phyloP scores from a whole-genome alignment of 2,797 vertebrate species.

The Sus cebifrons region DNA sequence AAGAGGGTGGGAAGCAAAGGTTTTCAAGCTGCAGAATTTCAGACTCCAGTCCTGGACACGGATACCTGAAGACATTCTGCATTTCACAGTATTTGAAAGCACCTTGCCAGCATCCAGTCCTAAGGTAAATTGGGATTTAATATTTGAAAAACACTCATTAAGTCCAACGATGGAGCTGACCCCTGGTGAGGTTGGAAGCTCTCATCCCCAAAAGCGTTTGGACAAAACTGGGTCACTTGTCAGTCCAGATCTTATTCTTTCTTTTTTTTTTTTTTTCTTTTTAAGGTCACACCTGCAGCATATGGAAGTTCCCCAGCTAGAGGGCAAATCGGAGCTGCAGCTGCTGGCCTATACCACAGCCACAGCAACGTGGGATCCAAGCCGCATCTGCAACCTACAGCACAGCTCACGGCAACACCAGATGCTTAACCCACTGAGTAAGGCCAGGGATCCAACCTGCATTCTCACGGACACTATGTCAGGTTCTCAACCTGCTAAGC shows the following conservation, averaged over 20 bases:
- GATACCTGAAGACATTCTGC: not conserved
- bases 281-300: too few relatives aligned
- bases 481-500: too few relatives aligned
- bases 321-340: too few relatives aligned
- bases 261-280: not conserved
- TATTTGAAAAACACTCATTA: not conserved
- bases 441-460: too few relatives aligned
- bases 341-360: too few relatives aligned
- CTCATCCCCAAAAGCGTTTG: not conserved
- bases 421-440: too few relatives aligned
- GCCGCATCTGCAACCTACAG: too few relatives aligned
- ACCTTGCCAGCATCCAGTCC: not conserved
- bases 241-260: not conserved
- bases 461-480: too few relatives aligned
- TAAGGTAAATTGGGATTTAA: not conserved
- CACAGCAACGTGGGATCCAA: too few relatives aligned
- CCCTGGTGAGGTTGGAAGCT: not conserved
- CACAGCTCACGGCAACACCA: too few relatives aligned
- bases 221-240: not conserved
- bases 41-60: not conserved
- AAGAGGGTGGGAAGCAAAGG: not conserved
- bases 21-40: not conserved
- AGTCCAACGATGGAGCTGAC: not conserved
- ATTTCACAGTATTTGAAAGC: conserved; percentile 9
- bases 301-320: too few relatives aligned